These are phyloP conservation scores for Yponomeuta malinellus DNA, from an alignment of 2,888 invertebrate genomes.

Conservation along the genomic window DNA sequence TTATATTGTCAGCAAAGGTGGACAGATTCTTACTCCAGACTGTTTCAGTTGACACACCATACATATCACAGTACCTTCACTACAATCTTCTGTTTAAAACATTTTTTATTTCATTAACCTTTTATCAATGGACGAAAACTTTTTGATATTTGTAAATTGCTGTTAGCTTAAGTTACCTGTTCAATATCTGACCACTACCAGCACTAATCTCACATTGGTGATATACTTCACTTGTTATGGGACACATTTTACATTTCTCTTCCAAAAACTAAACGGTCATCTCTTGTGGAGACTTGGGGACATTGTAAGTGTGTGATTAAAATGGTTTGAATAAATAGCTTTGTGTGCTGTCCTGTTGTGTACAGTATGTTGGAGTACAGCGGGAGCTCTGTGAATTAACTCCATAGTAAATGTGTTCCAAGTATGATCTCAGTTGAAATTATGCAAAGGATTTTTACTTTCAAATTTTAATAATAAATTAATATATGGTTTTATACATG, in stretches of 20 bases:
- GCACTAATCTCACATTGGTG: conserved; percentile 4
- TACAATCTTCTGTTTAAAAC: not conserved
- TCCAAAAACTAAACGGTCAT: conserved; percentile 14
- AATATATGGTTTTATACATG: conserved; percentile 70
- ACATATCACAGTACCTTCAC: conserved; percentile 25
- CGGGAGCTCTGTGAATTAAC: not conserved
- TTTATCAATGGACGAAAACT: not conserved
- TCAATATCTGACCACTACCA: not conserved
- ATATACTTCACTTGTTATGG: conserved; percentile 4
- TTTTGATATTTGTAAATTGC: not conserved
- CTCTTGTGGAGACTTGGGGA: conserved; percentile 16
- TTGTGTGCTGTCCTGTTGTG: conserved; percentile 15
- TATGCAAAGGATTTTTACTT: conserved; percentile 63
- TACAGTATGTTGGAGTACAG: not conserved
- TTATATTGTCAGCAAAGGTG: not conserved
- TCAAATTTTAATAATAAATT: conserved; percentile 59
- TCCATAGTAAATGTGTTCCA: conserved; percentile 20
- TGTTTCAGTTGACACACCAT: conserved; percentile 17
- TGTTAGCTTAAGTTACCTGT: not conserved
- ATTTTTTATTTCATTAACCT: not conserved
- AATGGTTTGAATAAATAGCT: conserved; percentile 6
- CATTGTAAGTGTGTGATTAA: conserved; percentile 18
- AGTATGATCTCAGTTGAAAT: conserved; percentile 34
- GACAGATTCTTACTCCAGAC: not conserved
- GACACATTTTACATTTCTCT: conserved; percentile 9